Percentiles rank a stretch among this genome's conserved stretches.
phyloP scores from a whole-genome alignment of 1,140 invertebrate species.

The Rhagoletis pomonella region DNA sequence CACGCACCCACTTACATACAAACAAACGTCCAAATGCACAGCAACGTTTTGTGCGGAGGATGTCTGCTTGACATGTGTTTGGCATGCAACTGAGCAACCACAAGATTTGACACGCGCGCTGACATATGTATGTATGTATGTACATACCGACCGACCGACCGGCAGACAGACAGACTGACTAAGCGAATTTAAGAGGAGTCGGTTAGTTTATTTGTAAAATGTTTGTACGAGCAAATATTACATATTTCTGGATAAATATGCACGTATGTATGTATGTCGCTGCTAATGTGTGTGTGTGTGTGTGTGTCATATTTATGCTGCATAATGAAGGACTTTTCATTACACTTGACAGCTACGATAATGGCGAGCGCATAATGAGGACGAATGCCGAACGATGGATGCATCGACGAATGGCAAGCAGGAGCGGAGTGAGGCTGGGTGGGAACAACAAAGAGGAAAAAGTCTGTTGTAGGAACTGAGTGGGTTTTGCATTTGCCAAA shows the following conservation, averaged over 20 bases:
- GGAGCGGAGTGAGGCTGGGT: not conserved
- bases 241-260: not conserved
- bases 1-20: not conserved
- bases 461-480: too few relatives aligned
- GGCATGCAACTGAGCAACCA: not conserved
- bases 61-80: conserved; percentile 12
- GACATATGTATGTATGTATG: not conserved
- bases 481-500: too few relatives aligned
- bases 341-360: conserved; percentile 26
- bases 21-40: not conserved
- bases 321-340: conserved; percentile 29
- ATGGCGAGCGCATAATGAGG: not conserved
- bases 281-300: not conserved
- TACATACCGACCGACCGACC: not conserved
- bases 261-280: not conserved
- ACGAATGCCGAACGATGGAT: not conserved
- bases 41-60: not conserved
- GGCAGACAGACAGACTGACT: not conserved
- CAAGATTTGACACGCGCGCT: not conserved
- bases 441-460: too few relatives aligned
- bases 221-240: not conserved
- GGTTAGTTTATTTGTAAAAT: not conserved
- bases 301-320: not conserved
- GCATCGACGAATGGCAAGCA: not conserved
- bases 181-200: not conserved